phyloP scores from a whole-genome alignment of 2,797 vertebrate species.

The Alcedo atthis region DNA sequence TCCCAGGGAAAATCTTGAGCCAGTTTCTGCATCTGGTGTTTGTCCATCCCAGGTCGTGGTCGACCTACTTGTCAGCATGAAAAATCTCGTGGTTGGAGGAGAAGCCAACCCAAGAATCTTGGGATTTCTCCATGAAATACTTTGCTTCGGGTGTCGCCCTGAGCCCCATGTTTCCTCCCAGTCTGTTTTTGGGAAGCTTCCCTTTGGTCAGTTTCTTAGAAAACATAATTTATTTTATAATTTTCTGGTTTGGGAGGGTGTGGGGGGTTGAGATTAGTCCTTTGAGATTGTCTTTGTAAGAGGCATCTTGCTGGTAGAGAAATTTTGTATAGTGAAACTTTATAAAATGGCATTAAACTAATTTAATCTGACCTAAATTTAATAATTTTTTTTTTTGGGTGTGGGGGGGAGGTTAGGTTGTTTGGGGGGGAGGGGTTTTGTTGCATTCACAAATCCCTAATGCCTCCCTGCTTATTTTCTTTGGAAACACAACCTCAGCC shows the following conservation, averaged over 20 bases:
- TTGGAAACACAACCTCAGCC: not conserved
- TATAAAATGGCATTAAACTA: not conserved
- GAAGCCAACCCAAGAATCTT: no score
- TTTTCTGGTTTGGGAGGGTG: not conserved
- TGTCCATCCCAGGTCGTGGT: fast-evolving
- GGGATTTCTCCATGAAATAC: not conserved
- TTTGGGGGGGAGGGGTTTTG: not conserved
- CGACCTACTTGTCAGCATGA: not conserved
- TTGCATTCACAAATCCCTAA: not conserved
- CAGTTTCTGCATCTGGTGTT: not conserved
- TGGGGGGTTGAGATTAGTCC: not conserved
- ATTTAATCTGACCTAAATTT: constrained; percentile 57
- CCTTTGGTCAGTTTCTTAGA: not conserved
- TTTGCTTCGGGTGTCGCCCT: fast-evolving
- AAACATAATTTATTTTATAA: constrained; percentile 41
- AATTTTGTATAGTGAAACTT: not conserved
- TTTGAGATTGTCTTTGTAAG: not conserved
- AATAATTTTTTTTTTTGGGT: not conserved
- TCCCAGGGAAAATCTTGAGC: not conserved
- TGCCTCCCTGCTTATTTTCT: not conserved
- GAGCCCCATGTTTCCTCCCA: not conserved
- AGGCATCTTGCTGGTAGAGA: constrained; percentile 16
- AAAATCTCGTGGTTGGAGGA: not conserved
- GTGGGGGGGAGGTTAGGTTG: no score
- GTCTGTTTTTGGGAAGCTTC: not conserved